Evolutionary conservation across 2,888 invertebrate genomes (phyloP), one percentile per base, ranked within the genome.

Genomic region (Lingula anatina): DNA sequence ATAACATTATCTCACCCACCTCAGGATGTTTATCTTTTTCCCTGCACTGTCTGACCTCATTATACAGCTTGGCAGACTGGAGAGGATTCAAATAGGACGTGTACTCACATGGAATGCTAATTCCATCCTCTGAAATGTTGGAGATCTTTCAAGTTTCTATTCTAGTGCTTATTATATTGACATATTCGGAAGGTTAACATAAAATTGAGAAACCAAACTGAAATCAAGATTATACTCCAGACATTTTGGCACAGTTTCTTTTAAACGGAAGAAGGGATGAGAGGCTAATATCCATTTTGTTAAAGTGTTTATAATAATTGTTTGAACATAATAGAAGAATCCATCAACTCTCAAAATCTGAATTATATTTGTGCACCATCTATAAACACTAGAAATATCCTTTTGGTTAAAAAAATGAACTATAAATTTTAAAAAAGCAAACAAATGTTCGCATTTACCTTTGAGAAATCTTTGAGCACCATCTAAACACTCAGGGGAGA

Each of bases 401-500:
- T n/a, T n/a, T n/a, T n/a, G n/a, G n/a, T n/a, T n/a, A n/a, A n/a
- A n/a, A n/a, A n/a, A n/a, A n/a, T n/a, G n/a, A n/a, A n/a, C n/a
- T n/a, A n/a, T n/a, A n/a, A n/a, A n/a, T n/a, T n/a, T n/a, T n/a
- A n/a, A n/a, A n/a, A n/a, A n/a, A n/a, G n/a, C n/a, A n/a, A n/a
- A 23, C 0, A 25, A 26, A 3, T 42, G 23, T 42, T 15, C 25
- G 21, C 20, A 56, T 27, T 60, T 54, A 65, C 74, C 71, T 64
- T 78, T 77, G 2, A 96, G 79, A 58, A 93, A 86, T 36, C 86
- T 84, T 63, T 92, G 88, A 2, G 93, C 94, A 2, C 95, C 94
- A 78, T 96, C 95, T 44, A 97, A 81, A 76, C 96, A 97, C 78
- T 99, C 99, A 0, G 99, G 99, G 0, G 95, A 94, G 12, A 99